Conservation (phyloP, 2,888 invertebrate species). For the Loripinus fragilis region DNA sequence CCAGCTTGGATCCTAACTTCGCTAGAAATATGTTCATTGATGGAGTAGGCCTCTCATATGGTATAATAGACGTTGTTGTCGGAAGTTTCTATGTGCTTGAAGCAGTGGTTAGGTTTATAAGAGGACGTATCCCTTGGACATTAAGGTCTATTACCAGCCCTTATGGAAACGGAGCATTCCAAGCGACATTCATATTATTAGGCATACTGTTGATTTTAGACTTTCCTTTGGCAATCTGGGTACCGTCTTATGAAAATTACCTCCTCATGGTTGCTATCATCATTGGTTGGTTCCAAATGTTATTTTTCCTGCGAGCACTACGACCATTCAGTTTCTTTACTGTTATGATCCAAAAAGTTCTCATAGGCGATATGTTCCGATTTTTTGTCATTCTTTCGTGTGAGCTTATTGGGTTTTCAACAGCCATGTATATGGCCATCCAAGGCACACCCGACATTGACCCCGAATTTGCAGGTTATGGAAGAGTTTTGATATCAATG, state of each 20-base stretch:
- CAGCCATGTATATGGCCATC: slow-evolving; percentile 68
- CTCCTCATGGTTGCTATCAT: slow-evolving; percentile 65
- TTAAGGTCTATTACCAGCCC: slow-evolving; percentile 40
- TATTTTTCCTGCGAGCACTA: slow-evolving; percentile 68
- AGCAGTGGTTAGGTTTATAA: slow-evolving; percentile 33
- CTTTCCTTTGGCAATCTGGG: slow-evolving; percentile 42
- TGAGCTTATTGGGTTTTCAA: slow-evolving; percentile 67
- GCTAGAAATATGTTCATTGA: slow-evolving; percentile 28
- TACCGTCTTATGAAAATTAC: slow-evolving; percentile 46
- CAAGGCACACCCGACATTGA: slow-evolving; percentile 43
- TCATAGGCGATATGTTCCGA: slow-evolving; percentile 63
- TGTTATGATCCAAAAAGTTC: slow-evolving; percentile 68
- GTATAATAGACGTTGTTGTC: slow-evolving; percentile 43
- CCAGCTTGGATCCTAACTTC: slow-evolving; percentile 31
- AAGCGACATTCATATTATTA: slow-evolving; percentile 61
- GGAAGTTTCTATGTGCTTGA: slow-evolving; percentile 46
- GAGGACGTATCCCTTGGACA: slow-evolving; percentile 42
- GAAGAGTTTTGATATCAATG: slow-evolving; percentile 62
- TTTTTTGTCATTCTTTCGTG: slow-evolving; percentile 66
- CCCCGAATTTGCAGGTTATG: slow-evolving; percentile 44
- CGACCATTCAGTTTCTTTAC: slow-evolving; percentile 74
- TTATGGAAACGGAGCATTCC: slow-evolving; percentile 64
- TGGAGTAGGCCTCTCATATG: slow-evolving; percentile 39
- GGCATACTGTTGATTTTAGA: slow-evolving; percentile 59
- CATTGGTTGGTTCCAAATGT: slow-evolving; percentile 67